Conservation (phyloP, 2,797 vertebrate genomes). For the Caiman crocodilus region DNA sequence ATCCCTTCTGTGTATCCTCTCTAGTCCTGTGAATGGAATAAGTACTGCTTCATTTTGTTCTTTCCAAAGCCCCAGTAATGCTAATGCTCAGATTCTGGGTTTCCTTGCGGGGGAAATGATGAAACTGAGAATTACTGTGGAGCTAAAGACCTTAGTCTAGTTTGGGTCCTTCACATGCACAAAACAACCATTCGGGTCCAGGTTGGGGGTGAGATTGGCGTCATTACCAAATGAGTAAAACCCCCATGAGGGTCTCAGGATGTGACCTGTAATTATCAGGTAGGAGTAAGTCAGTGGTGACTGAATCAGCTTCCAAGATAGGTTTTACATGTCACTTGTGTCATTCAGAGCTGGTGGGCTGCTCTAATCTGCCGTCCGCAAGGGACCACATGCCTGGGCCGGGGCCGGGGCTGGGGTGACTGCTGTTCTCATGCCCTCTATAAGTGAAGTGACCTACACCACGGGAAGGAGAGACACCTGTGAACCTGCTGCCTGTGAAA, state of each 20-base stretch:
- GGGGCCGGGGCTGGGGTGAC: fast-evolving
- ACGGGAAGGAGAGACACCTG: background rate
- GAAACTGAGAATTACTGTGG: background rate
- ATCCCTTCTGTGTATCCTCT: background rate
- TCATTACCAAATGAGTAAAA: background rate
- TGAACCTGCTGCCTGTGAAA: background rate
- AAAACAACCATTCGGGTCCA: background rate
- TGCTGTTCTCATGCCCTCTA: fast-evolving
- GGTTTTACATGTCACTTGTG: background rate
- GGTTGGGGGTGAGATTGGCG: background rate
- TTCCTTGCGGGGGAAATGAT: background rate
- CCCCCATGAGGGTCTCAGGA: too few species aligned
- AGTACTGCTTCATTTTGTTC: background rate
- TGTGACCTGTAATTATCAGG: background rate
- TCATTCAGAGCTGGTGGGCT: background rate
- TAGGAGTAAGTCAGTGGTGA: background rate
- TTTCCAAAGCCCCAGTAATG: background rate
- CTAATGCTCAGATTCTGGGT: background rate
- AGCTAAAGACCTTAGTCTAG: background rate
- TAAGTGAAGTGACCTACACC: background rate
- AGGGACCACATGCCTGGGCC: too few species aligned
- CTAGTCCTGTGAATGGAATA: background rate
- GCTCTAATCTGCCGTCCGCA: too few species aligned
- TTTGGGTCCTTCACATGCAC: background rate
- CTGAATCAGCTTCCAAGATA: background rate